Evolutionary conservation across 2,797 vertebrate genomes (phyloP), one percentile per base, ranked within the genome.

Genomic region (Acanthis flammea): DNA sequence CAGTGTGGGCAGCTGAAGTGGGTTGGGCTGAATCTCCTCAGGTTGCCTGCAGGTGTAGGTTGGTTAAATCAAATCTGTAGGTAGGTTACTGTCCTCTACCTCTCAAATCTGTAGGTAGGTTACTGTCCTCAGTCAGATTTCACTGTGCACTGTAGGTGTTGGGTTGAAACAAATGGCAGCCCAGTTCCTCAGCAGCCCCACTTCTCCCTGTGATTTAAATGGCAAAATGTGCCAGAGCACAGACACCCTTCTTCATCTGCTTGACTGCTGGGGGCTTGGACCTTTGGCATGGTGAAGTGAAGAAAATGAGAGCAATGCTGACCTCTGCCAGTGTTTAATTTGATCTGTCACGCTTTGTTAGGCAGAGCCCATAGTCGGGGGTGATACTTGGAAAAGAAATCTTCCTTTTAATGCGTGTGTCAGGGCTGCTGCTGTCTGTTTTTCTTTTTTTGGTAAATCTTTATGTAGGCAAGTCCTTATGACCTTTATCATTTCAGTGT

Each of bases 211-310:
- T 22, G n/a, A 54, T 67, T 88, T 74, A 58, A 70, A 71, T 19
- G 39, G 45, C n/a, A 60, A n/a, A 68, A 51, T 1, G 18, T 80
- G 53, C 28, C 0, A 0, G 18, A 62, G 37, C 24, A 25, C 0
- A 6, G 62, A 18, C 2, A 6, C 37, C 10, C 7, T 79, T 5
- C 27, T 61, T 85, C 35, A 22, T 42, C 61, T 25, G 14, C 53
- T 89, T 4, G 1, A 53, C 48, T 63, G 31, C 53, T 2, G 3
- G 10, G 27, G 19, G 10, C 51, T 90, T 25, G 31, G 35, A n/a
- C 62, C 54, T 92, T 79, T 15, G 5, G 9, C 8, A 3, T 6
- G 5, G 21, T 57, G 50, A 48, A 54, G 25, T 0, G 14, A 85
- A 58, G 45, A n/a, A 90, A 81, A 31, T 0, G 2, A 58, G 51